Base-by-base conservation (phyloP, 2,888 invertebrate species). In the Arctia plantaginis region DNA sequence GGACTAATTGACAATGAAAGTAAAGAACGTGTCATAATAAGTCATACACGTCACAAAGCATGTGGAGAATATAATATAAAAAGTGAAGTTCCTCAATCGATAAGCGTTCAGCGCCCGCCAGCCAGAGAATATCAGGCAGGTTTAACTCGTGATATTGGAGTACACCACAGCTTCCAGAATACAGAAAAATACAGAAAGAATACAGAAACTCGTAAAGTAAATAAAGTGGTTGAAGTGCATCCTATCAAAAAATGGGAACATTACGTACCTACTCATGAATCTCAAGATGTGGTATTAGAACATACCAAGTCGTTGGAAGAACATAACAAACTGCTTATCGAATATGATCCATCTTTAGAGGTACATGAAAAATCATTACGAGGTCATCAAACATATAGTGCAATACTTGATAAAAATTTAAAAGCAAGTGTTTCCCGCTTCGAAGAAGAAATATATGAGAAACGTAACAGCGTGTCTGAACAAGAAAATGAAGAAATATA, bases 11-110 rank as follows among this genome's bases (percentile, higher is more conserved):
- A 62, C 30, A 23, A 41, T 3, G 20, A 70, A 20, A 62, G 30
- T 70, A 62, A 27, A 44, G 70, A 70, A 62, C 18, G 23, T 30
- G 41, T 39, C 12, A 30, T 62, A 69, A 10, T 20, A 23, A 62
- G 27, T 69, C 20, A 30, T 27, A 7, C 30, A 30, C 59, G 27
- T 44, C 30, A 59, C 35, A 71, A 12, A 66, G 65, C 30, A 47
- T 51, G 66, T 51, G 65, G 66, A 39, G 51, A 71, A 27, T 35
- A 35, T 20, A 51, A 66, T 27, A 66, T 12, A 35, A 8, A 71
- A 65, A 66, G 4, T 65, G 62, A 33, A 65, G 35, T 13, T n/a
- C 10, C 35, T n/a, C 35, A 23, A 30, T n/a, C 27, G 55, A 20
- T 59, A 8, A 27, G 20, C 20, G 12, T 59, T 39, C 7, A 30